phyloP scores from a whole-genome alignment of 2,888 invertebrate species.

The Odiellus spinosus region DNA sequence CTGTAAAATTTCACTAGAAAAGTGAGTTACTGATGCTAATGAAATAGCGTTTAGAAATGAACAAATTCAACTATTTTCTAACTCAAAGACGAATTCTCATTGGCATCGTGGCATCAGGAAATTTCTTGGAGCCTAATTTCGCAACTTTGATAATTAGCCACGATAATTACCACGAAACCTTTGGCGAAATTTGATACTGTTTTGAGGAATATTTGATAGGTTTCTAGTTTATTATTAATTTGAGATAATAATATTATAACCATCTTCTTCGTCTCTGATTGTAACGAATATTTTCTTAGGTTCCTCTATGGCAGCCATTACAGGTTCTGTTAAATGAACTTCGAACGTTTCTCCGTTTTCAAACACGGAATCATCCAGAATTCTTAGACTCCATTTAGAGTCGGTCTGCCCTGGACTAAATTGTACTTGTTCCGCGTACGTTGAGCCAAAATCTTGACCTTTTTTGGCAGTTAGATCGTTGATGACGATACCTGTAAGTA shows the following conservation, averaged over 20 bases:
- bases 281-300: conserved; percentile 25
- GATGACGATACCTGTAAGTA: conserved; percentile 23
- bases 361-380: conserved; percentile 27
- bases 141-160: no score
- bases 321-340: conserved; percentile 27
- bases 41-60: no score
- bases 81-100: no score
- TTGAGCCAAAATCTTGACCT: conserved; percentile 25
- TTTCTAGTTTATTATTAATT: no score
- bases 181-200: no score
- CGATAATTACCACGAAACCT: no score
- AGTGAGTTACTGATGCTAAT: no score
- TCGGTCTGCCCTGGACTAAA: conserved; percentile 31
- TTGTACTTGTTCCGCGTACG: conserved; percentile 29
- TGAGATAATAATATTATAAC: conserved; percentile 22
- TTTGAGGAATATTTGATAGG: no score
- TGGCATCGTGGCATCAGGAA: no score
- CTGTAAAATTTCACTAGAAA: no score
- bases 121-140: no score
- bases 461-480: conserved; percentile 26
- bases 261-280: conserved; percentile 27
- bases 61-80: no score
- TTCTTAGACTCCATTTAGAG: conserved; percentile 27
- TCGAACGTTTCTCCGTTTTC: conserved; percentile 26
- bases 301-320: conserved; percentile 26